Evolutionary conservation across 1,140 invertebrate genomes (phyloP).

Genomic region (Orussus abietinus): DNA sequence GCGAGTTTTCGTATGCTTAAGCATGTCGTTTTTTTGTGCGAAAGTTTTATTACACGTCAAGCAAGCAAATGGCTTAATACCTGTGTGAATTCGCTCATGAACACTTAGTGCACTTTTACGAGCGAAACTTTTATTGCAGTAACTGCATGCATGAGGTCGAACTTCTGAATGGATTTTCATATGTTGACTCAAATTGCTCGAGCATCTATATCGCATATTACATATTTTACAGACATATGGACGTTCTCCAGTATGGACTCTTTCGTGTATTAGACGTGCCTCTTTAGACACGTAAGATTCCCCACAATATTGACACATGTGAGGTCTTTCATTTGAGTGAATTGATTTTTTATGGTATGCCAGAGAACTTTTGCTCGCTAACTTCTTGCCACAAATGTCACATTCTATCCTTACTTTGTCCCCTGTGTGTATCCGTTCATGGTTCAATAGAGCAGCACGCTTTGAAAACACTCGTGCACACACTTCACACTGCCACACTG

Average conservation of each 20-base stretch:
- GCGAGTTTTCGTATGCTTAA: constrained; percentile 45
- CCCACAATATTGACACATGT: constrained; percentile 56
- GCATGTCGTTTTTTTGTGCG: constrained; percentile 44
- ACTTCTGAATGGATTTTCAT: constrained; percentile 49
- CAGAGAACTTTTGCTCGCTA: constrained; percentile 36
- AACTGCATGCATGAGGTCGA: constrained; percentile 52
- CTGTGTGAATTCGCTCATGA: constrained; percentile 68
- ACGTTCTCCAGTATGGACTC: constrained; percentile 58
- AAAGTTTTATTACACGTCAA: constrained; percentile 42
- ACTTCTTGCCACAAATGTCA: constrained; percentile 35
- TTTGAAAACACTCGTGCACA: constrained; percentile 27
- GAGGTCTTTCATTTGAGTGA: constrained; percentile 56
- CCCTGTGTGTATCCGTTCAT: constrained; percentile 28
- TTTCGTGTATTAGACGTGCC: constrained; percentile 54
- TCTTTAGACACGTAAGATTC: constrained; percentile 53
- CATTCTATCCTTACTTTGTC: constrained; percentile 26
- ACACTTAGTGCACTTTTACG: constrained; percentile 50
- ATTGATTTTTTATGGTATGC: constrained; percentile 37
- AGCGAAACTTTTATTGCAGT: constrained; percentile 52
- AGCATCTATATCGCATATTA: constrained; percentile 41
- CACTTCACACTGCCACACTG: constrained; percentile 25
- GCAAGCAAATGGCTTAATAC: constrained; percentile 57
- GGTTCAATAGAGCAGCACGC: constrained; percentile 17
- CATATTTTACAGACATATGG: constrained; percentile 54
- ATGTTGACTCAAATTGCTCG: constrained; percentile 43